Percentiles rank a stretch among this genome's conserved stretches.
phyloP scores from a whole-genome alignment of 2,888 invertebrate species.

The Agrotis clavis region DNA sequence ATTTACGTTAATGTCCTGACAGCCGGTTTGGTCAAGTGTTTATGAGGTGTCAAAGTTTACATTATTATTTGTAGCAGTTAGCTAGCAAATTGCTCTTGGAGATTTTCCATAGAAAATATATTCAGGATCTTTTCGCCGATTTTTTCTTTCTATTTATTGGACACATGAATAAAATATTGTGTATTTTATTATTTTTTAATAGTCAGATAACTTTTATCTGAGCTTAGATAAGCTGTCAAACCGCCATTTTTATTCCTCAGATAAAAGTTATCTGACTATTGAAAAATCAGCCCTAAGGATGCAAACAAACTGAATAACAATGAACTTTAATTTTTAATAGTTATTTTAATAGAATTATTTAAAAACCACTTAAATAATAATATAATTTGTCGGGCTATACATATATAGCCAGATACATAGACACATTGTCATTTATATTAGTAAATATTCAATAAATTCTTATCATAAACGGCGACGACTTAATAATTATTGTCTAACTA shows the following conservation, averaged over 20 bases:
- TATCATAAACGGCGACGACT: not conserved
- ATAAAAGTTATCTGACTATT: no score
- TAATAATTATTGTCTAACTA: constrained; percentile 9
- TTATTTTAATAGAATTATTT: not conserved
- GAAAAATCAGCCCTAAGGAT: no score
- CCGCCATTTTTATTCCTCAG: no score
- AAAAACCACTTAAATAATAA: not conserved
- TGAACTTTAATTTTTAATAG: not conserved
- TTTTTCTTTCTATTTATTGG: no score
- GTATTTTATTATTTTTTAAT: not conserved
- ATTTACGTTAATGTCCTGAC: constrained; percentile 39
- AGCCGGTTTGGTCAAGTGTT: constrained; percentile 15
- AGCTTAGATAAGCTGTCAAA: no score
- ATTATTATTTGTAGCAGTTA: constrained; percentile 11
- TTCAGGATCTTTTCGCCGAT: no score
- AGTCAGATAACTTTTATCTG: no score
- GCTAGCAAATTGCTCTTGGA: not conserved
- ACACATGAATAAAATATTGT: no score
- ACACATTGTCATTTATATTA: not conserved
- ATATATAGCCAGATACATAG: no score
- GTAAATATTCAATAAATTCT: not conserved
- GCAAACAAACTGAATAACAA: not conserved
- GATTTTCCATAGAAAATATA: not conserved
- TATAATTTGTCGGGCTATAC: no score
- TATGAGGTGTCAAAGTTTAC: constrained; percentile 2